Conservation (phyloP, 2,888 invertebrate genomes). For the Phortica okadai region DNA sequence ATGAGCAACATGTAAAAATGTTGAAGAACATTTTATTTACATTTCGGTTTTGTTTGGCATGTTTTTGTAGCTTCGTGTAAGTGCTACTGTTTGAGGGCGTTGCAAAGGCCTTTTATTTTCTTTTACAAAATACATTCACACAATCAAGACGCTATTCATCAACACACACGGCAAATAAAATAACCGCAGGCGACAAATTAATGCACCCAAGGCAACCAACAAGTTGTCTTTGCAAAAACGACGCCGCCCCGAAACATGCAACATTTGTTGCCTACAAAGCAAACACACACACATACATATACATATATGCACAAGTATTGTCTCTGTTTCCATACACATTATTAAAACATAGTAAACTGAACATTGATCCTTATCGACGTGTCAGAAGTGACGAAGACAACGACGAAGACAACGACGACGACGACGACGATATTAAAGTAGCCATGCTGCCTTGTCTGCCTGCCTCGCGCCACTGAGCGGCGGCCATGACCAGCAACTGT, state of each 20-base stretch:
- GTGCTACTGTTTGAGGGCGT: background rate
- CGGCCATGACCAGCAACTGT: background rate
- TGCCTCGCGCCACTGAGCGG: background rate
- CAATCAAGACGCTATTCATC: slow-evolving; percentile 33
- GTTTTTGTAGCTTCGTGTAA: background rate
- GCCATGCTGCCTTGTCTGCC: slow-evolving; percentile 8
- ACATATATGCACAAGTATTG: background rate
- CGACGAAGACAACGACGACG: slow-evolving; percentile 32
- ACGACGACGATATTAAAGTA: slow-evolving; percentile 14
- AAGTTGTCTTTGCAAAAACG: background rate
- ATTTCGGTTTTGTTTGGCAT: background rate
- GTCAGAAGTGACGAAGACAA: slow-evolving; percentile 48
- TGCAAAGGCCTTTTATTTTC: background rate
- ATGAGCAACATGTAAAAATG: too few relatives aligned
- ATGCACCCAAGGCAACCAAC: slow-evolving; percentile 23
- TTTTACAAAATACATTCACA: background rate
- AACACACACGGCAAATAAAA: slow-evolving; percentile 30
- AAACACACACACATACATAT: slow-evolving; percentile 9
- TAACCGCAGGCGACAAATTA: slow-evolving; percentile 34
- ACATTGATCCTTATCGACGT: slow-evolving; percentile 74
- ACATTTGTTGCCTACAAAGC: background rate
- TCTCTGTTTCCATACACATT: slow-evolving; percentile 43
- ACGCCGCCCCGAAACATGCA: slow-evolving; percentile 21
- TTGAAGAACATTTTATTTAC: too few relatives aligned
- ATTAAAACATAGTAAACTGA: slow-evolving; percentile 64